Evolutionary conservation across 2,113 vertebrate genomes (phyloP).

Genomic region (Rhizomys pruinosus): DNA sequence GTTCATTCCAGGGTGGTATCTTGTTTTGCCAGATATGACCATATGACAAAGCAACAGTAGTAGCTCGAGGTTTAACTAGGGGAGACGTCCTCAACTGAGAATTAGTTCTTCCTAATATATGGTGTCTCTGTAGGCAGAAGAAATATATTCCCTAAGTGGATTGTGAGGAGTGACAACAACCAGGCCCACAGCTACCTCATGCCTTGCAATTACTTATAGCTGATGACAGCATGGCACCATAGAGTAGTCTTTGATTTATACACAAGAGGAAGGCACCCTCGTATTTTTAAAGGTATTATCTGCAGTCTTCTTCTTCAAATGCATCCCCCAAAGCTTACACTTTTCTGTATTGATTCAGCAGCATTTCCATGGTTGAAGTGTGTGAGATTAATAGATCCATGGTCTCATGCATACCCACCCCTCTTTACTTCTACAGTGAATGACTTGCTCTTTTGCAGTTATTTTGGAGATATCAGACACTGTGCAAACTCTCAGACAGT

Average conservation of each 20-base stretch:
- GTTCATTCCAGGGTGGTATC: background rate
- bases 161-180: background rate
- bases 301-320: background rate
- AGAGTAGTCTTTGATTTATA: background rate
- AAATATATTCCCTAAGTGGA: background rate
- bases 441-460: background rate
- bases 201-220: background rate
- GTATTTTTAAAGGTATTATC: background rate
- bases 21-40: background rate
- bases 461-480: background rate
- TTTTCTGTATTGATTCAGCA: background rate
- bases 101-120: background rate
- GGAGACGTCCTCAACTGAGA: background rate
- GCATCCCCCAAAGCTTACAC: background rate
- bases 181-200: background rate
- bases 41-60: background rate
- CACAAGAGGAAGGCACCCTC: background rate
- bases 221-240: background rate
- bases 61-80: background rate
- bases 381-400: background rate
- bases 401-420: background rate
- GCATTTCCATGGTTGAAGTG: background rate
- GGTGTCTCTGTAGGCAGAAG: background rate
- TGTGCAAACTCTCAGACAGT: background rate
- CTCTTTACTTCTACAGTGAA: background rate